Evolutionary conservation across 2,888 invertebrate species (phyloP).

Genomic region (Malthinus flaveolus): DNA sequence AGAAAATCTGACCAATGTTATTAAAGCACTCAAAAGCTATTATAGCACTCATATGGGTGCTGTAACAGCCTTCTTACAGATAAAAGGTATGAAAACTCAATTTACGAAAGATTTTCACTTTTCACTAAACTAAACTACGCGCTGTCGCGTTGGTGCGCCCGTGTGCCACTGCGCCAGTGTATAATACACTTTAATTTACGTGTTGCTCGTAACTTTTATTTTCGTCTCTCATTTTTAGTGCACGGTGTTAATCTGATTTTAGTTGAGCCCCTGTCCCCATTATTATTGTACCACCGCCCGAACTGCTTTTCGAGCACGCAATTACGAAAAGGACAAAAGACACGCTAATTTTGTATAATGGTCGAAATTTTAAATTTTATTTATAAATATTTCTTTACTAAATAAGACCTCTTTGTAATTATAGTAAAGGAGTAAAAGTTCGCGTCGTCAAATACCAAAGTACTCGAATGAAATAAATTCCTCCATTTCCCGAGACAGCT

Average conservation of each 20-base stretch:
- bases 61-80: too few species aligned
- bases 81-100: too few species aligned
- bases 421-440: conserved; percentile 11
- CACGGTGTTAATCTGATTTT: conserved; percentile 15
- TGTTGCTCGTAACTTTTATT: conserved; percentile 19
- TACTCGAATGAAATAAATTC: conserved; percentile 13
- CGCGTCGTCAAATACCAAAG: conserved; percentile 10
- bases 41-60: too few species aligned
- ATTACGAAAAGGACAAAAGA: not conserved
- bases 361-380: too few species aligned
- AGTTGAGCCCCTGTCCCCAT: conserved; percentile 12
- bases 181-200: conserved; percentile 16
- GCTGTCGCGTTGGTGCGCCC: too few species aligned
- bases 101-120: too few species aligned
- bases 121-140: too few species aligned
- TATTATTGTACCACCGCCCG: not conserved
- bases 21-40: too few species aligned
- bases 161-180: too few species aligned
- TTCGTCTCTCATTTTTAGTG: conserved; percentile 19
- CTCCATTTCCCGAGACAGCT: conserved; percentile 10
- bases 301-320: not conserved
- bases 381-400: too few species aligned
- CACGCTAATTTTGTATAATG: not conserved
- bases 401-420: not conserved
- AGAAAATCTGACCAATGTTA: too few species aligned